A percentile compares a stretch with the other conserved stretches of the same genome.
These are phyloP conservation scores for Euproctis similis DNA, from an alignment of 2,888 invertebrate species.

Conservation along the genomic window DNA sequence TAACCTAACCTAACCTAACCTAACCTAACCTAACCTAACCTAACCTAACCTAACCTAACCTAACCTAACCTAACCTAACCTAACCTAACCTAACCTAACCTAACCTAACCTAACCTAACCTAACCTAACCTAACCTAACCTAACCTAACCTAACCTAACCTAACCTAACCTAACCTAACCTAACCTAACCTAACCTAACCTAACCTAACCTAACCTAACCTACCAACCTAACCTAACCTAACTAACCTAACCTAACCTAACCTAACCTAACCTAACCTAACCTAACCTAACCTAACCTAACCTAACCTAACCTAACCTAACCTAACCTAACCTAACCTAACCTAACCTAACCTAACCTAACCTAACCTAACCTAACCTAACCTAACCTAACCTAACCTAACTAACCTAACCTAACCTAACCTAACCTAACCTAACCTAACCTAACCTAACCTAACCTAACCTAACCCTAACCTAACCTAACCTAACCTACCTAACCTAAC, in stretches of 20 bases:
- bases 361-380: conserved; percentile 11
- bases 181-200: conserved; percentile 17
- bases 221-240: too few species aligned
- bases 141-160: conserved; percentile 22
- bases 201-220: too few species aligned
- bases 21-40: conserved; percentile 12
- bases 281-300: conserved; percentile 13
- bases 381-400: conserved; percentile 12
- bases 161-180: conserved; percentile 22
- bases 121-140: conserved; percentile 18
- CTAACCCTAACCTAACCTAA: too few species aligned
- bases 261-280: conserved; percentile 19
- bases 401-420: conserved; percentile 18
- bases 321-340: conserved; percentile 6
- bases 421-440: conserved; percentile 17
- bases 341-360: conserved; percentile 8
- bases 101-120: conserved; percentile 11
- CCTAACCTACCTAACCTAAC: too few species aligned
- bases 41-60: conserved; percentile 9
- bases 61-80: conserved; percentile 4
- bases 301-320: conserved; percentile 9
- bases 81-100: conserved; percentile 2
- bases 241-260: conserved; percentile 16
- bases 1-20: conserved; percentile 12
- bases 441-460: conserved; percentile 20